These are phyloP conservation scores for Monoplex corrugatus DNA, from an alignment of 2,888 invertebrate genomes.

Conservation along the genomic window DNA sequence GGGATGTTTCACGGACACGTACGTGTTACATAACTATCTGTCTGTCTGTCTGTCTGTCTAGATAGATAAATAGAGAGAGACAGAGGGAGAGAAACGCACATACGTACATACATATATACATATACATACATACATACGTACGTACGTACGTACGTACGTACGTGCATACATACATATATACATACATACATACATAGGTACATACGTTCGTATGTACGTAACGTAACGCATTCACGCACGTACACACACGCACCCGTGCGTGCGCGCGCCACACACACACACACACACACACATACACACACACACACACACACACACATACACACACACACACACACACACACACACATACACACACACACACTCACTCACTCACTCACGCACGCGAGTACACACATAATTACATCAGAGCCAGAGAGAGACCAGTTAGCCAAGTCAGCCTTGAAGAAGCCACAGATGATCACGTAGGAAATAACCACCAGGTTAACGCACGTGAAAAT, in stretches of 20 bases:
- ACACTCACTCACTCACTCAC: constrained; percentile 9
- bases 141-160: not conserved
- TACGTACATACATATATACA: not conserved
- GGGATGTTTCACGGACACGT: not conserved
- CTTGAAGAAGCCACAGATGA: constrained; percentile 91
- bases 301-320: not conserved
- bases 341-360: constrained; percentile 28
- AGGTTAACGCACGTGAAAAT: constrained; percentile 94
- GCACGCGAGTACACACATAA: not conserved
- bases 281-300: not conserved
- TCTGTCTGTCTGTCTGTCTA: not conserved
- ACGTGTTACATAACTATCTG: not conserved
- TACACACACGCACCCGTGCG: constrained; percentile 12
- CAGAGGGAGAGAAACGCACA: constrained; percentile 26
- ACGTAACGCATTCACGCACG: not conserved
- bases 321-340: not conserved
- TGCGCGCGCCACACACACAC: constrained; percentile 7
- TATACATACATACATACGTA: not conserved
- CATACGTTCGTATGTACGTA: too few species aligned
- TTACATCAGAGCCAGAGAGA: constrained; percentile 82
- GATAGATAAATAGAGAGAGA: too few species aligned
- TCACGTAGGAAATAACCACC: constrained; percentile 89
- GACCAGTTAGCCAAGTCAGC: constrained; percentile 91
- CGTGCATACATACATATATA: not conserved
- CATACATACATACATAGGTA: not conserved